Percentiles rank a stretch among this genome's conserved stretches.
Evolutionary conservation across 2,888 invertebrate genomes (phyloP).

Genomic region (Epirrhoe tristata): DNA sequence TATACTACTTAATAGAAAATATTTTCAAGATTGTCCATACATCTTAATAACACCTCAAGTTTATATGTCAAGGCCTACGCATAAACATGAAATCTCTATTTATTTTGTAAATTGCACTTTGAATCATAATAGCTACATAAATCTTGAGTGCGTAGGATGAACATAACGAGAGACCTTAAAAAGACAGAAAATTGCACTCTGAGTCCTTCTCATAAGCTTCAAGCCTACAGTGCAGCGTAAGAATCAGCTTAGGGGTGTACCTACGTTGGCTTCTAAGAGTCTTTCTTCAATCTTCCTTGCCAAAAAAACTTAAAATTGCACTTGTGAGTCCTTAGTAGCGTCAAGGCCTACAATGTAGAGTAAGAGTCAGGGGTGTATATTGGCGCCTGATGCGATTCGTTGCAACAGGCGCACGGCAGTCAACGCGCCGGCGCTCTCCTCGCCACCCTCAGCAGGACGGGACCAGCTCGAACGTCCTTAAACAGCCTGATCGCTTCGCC

Average conservation of each 20-base stretch:
- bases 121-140: neutral
- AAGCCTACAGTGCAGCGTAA: too few relatives aligned
- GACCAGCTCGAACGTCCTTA: conserved; percentile 91
- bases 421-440: conserved; percentile 80
- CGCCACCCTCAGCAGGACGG: conserved; percentile 90
- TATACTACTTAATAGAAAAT: neutral
- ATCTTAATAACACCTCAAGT: neutral
- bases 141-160: neutral
- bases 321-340: conserved; percentile 2
- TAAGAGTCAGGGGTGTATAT: conserved; percentile 56
- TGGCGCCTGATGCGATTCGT: conserved; percentile 73
- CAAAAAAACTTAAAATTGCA: neutral
- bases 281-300: neutral
- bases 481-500: conserved; percentile 92
- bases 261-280: too few relatives aligned
- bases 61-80: neutral
- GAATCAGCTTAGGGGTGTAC: too few relatives aligned
- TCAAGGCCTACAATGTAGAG: conserved; percentile 62
- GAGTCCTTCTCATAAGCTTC: too few relatives aligned
- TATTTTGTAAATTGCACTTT: neutral
- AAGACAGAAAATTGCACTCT: too few relatives aligned
- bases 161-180: too few relatives aligned
- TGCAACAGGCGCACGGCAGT: conserved; percentile 83
- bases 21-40: too few relatives aligned
- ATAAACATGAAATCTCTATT: neutral